Base-by-base conservation (phyloP, 2,797 vertebrate genomes). In the Rhinoraja longicauda region DNA sequence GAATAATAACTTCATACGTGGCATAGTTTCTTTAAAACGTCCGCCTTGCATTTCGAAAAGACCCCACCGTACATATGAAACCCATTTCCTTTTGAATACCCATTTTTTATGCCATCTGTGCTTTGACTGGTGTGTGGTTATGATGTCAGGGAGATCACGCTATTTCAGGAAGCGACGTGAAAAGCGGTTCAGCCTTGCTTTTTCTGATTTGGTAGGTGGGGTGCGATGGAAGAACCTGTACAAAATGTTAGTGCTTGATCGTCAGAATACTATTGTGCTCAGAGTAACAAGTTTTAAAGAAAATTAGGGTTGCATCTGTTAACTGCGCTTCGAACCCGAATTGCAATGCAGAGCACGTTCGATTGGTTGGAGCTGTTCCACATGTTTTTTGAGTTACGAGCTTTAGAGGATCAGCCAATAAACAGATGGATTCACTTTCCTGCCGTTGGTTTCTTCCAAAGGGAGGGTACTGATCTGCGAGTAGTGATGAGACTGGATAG, bases 161-260 rank as follows among this genome's bases (percentile, higher is more conserved):
- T 29, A 91, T 91, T 53, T 29, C 90, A 91, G 70, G 67, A 91
- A 91, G 29, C 59, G 84, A 7, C 32, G 19, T 75, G 90, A 75
- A 92, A 45, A 39, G 29, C 19, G 39, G 19, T 26, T 92, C 39
- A 53, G 13, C 21, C 7, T 73, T 13, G 9, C 21, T 32, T 24
- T 70, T 45, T 29, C 72, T 75, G 70, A 26, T 26, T 91, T 32
- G 5, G 29, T 17, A 36, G 67, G 9, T 45, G 21, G 9, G 36
- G 7, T 1, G 45, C 45, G 45, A 45, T 45, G 19, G 32, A 32
- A 45, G 64, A 24, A 7, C 39, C 62, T 17, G 29, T n/a, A 62
- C 19, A 24, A 26, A 64, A 88, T 7, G 32, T 67, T 67, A 12
- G 26, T 84, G 32, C 59, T 59, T 6, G n/a, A 32, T 88, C 29